Evolutionary conservation across 2,797 vertebrate species (phyloP), one percentile per base, ranked within the genome.

Genomic region (Tokudaia tokunoshimensis): DNA sequence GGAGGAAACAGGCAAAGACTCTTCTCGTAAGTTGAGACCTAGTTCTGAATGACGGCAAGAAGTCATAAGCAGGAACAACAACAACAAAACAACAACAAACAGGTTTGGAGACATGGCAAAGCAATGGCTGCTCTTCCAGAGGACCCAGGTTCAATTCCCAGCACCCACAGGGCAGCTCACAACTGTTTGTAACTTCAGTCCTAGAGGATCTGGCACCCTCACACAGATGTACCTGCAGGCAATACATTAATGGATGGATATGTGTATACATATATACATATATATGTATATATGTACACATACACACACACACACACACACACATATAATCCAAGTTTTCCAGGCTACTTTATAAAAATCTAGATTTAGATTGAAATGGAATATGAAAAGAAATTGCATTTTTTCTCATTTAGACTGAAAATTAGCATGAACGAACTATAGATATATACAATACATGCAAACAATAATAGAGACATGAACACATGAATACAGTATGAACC

Each of bases 341-440:
- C 29, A 11, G 9, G 15, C 52, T 74, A 82, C 59, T 44, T 13
- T 4, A 37, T 34, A 52, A 91, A 76, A 89, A 80, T 15, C 65
- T 44, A 83, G 24, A 83, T 70, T 91, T 75, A 75, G 37, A 47
- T 11, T 22, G 70, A 92, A 91, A 88, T 2, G 50, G 63, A 57
- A 47, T 3, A n/a, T 12, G 59, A 94, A 70, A 61, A 84, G 76
- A 75, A 80, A 93, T 1, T 31, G 17, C 9, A 6, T 67, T 41
- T 74, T 84, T 79, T 59, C 50, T 91, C 26, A 83, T 95, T 83
- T 91, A 85, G 96, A 85, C 22, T 59, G n/a, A 92, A 90, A 89
- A 89, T 92, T 20, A 92, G 44, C 76, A 80, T n/a, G 63, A 93
- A 92, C 6, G 22, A 89, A 80, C 26, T 50, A 84, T 1, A 61